Evolutionary conservation across 1,140 invertebrate genomes (phyloP).

Genomic region (Tetramorium parvispinum): DNA sequence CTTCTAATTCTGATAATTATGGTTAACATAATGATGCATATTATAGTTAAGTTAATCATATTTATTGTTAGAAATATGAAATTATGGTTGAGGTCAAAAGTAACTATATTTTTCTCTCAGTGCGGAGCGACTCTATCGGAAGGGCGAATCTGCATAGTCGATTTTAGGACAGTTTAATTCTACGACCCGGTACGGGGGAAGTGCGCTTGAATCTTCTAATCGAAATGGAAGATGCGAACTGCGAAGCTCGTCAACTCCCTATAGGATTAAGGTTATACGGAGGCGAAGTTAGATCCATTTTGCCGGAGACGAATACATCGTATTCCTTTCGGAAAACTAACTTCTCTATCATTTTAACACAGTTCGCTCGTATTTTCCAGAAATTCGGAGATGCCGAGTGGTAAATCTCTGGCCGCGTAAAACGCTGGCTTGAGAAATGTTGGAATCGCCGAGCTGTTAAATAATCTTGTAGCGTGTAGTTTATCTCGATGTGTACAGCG

Average conservation of each 20-base stretch:
- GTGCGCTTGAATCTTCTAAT: conserved; percentile 57
- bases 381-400: conserved; percentile 34
- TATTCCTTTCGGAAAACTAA: conserved; percentile 58
- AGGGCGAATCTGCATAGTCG: not conserved
- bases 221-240: conserved; percentile 63
- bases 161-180: conserved; percentile 49
- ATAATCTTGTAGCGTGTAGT: not conserved
- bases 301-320: conserved; percentile 55
- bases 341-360: conserved; percentile 39
- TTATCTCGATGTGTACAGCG: not conserved
- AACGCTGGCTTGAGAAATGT: not conserved
- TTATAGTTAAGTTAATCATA: too few species aligned
- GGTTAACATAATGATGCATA: too few species aligned
- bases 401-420: not conserved
- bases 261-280: conserved; percentile 63
- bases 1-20: too few species aligned
- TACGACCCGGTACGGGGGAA: not conserved
- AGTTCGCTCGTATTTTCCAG: conserved; percentile 47
- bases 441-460: conserved; percentile 12
- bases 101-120: too few species aligned
- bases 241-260: conserved; percentile 63
- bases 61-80: too few species aligned
- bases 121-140: not conserved
- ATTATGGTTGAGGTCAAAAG: too few species aligned
- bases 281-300: conserved; percentile 66